phyloP scores from a whole-genome alignment of 1,140 invertebrate species.

The Cephus cinctus region DNA sequence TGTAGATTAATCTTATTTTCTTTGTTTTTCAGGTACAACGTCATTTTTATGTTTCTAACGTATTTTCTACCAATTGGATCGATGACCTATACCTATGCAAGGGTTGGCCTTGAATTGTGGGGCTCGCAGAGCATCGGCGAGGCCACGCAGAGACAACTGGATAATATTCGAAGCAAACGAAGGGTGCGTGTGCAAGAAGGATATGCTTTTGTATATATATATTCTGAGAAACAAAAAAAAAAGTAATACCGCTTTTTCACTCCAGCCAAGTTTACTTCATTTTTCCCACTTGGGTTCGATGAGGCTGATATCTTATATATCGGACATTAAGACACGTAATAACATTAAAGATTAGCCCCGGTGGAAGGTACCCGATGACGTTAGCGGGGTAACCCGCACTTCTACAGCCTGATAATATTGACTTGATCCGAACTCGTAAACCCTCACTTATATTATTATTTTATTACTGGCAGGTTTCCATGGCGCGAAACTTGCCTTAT shows the following conservation, averaged over 20 bases:
- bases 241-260: too few relatives aligned
- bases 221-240: too few relatives aligned
- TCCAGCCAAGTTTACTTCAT: too few relatives aligned
- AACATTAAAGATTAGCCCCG: background rate
- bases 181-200: too few relatives aligned
- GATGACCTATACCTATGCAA: constrained; percentile 88
- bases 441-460: constrained; percentile 12
- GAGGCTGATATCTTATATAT: constrained; percentile 10
- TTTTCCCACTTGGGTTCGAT: too few relatives aligned
- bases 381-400: constrained; percentile 8
- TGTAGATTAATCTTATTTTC: constrained; percentile 10
- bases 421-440: constrained; percentile 19
- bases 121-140: constrained; percentile 94
- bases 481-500: too few relatives aligned
- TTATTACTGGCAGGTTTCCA: constrained; percentile 15
- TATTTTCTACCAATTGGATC: constrained; percentile 92
- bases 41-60: constrained; percentile 84
- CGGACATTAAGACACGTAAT: constrained; percentile 1
- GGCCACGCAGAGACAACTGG: constrained; percentile 83
- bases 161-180: constrained; percentile 90
- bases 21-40: constrained; percentile 75
- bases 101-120: constrained; percentile 91
- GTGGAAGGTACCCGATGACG: background rate
- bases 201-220: too few relatives aligned
- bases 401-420: constrained; percentile 9